These are phyloP conservation scores for Dolichomitus sp. DNA, from an alignment of 2,888 invertebrate genomes.

Conservation along the genomic window DNA sequence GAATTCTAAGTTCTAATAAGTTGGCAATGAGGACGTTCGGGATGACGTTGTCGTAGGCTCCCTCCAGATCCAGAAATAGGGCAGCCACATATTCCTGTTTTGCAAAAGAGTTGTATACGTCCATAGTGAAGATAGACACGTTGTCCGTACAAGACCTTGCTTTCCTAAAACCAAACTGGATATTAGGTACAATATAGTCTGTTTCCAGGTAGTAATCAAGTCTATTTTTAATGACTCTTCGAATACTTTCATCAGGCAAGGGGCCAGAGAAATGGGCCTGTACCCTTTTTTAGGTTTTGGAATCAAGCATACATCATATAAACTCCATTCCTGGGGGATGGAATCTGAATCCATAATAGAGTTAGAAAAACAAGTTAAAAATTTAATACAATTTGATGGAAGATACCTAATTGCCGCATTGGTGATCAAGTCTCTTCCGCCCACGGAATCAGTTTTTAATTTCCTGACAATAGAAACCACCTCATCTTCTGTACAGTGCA, in stretches of 20 bases:
- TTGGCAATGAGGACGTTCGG: background rate
- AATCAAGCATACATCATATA: conserved; percentile 15
- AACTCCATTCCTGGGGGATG: conserved; percentile 14
- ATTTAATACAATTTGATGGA: too few relatives aligned
- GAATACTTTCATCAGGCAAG: conserved; percentile 18
- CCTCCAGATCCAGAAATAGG: conserved; percentile 15
- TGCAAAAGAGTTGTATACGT: conserved; percentile 4
- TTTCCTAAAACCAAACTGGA: conserved; percentile 26
- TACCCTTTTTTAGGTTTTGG: conserved; percentile 21
- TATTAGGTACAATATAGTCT: conserved; percentile 1
- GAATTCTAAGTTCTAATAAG: background rate
- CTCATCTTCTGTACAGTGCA: too few relatives aligned
- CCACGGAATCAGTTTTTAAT: too few relatives aligned
- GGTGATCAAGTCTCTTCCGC: too few relatives aligned
- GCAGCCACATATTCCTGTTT: conserved; percentile 4
- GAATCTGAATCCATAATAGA: too few relatives aligned
- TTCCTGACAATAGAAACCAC: too few relatives aligned
- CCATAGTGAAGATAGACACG: conserved; percentile 8
- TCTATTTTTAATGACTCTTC: conserved; percentile 19
- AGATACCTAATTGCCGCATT: too few relatives aligned
- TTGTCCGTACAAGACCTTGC: conserved; percentile 15
- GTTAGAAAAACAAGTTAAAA: too few relatives aligned
- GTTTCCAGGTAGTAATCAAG: conserved; percentile 15
- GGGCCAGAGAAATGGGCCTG: conserved; percentile 16
- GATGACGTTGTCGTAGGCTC: conserved; percentile 23